These are phyloP conservation scores for Typhlichthys subterraneus DNA, from an alignment of 2,797 vertebrate species.

Conservation along the genomic window DNA sequence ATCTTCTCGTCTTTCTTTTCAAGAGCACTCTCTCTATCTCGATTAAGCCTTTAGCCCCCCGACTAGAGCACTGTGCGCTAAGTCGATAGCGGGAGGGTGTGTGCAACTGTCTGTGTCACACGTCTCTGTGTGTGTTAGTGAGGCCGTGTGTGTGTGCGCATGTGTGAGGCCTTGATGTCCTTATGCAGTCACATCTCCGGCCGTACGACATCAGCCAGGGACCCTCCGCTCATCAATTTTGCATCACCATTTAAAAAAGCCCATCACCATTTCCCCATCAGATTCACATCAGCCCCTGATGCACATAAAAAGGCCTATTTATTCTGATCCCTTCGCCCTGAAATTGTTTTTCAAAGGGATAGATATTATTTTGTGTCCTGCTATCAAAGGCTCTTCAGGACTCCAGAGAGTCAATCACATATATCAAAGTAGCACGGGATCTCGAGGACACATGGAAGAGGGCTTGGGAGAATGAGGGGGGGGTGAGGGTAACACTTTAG, in stretches of 20 bases:
- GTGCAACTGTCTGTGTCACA: constrained; percentile 2
- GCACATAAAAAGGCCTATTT: constrained; percentile 80
- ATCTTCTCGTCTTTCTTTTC: constrained; percentile 45
- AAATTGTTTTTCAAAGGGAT: constrained; percentile 84
- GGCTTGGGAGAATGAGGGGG: background rate
- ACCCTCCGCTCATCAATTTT: constrained; percentile 82
- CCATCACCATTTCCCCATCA: constrained; percentile 79
- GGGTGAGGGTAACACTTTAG: constrained; percentile 2
- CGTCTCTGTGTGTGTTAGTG: background rate
- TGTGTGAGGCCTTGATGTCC: constrained; percentile 76
- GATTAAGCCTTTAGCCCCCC: constrained; percentile 66
- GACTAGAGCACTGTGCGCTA: constrained; percentile 55
- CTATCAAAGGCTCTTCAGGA: constrained; percentile 76
- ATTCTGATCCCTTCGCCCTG: constrained; percentile 78
- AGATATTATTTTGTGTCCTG: constrained; percentile 80
- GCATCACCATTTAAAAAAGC: constrained; percentile 81
- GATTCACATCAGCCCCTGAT: constrained; percentile 75
- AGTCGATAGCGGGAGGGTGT: constrained; percentile 34
- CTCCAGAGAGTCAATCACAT: constrained; percentile 74
- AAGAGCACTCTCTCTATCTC: constrained; percentile 55
- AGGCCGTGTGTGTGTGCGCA: background rate
- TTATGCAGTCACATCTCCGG: constrained; percentile 80
- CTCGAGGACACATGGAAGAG: constrained; percentile 67
- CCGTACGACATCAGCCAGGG: constrained; percentile 71
- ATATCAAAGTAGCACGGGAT: constrained; percentile 78